A percentile compares a stretch with the other conserved stretches of the same genome.
These are phyloP conservation scores for Acleris sparsana DNA, from an alignment of 2,888 invertebrate species.

Conservation along the genomic window DNA sequence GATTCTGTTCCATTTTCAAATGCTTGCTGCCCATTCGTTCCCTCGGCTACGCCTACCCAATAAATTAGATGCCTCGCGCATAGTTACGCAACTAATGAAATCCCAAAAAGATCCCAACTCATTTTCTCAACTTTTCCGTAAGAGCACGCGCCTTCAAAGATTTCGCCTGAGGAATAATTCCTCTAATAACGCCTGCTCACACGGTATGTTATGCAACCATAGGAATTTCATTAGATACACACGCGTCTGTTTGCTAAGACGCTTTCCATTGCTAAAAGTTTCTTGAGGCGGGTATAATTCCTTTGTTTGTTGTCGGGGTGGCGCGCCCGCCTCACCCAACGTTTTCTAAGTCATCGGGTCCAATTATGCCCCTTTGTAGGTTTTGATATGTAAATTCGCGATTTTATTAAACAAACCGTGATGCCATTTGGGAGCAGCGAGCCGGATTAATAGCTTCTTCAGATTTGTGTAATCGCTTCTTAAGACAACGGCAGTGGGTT, in stretches of 20 bases:
- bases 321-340: slow-evolving; percentile 75
- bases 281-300: slow-evolving; percentile 84
- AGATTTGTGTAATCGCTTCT: slow-evolving; percentile 84
- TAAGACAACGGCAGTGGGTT: slow-evolving; percentile 76
- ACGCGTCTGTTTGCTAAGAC: slow-evolving; percentile 84
- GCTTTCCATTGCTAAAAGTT: slow-evolving; percentile 84
- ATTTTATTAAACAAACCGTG: slow-evolving; percentile 84
- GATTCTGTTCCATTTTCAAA: slow-evolving; percentile 74
- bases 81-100: slow-evolving; percentile 82
- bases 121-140: slow-evolving; percentile 83
- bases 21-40: slow-evolving; percentile 82
- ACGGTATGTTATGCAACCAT: slow-evolving; percentile 83
- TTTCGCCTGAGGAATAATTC: slow-evolving; percentile 80
- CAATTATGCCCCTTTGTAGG: slow-evolving; percentile 84
- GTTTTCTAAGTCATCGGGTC: slow-evolving; percentile 84
- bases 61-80: slow-evolving; percentile 80
- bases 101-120: slow-evolving; percentile 81
- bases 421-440: slow-evolving; percentile 83
- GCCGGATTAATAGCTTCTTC: slow-evolving; percentile 83
- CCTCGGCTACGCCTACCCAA: slow-evolving; percentile 81
- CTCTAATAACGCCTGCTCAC: slow-evolving; percentile 80
- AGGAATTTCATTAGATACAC: slow-evolving; percentile 84
- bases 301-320: slow-evolving; percentile 81
- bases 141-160: slow-evolving; percentile 83
- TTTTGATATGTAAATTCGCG: slow-evolving; percentile 84